Conservation (phyloP, 2,888 invertebrate genomes). For the Ashinkailepas kermadecensis region DNA sequence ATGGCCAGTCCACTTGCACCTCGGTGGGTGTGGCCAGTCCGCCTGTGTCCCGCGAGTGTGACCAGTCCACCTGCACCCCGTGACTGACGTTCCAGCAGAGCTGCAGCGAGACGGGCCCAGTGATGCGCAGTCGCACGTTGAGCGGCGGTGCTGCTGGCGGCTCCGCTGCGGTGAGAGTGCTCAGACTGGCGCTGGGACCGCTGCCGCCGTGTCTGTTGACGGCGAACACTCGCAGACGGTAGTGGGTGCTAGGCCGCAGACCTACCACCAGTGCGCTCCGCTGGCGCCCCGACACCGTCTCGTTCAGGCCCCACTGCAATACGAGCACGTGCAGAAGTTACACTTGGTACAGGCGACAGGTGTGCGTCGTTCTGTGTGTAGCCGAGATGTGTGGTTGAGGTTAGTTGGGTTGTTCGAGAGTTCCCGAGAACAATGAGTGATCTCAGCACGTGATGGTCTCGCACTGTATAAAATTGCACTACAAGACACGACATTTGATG, state of each 20-base stretch:
- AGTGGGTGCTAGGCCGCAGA: neutral
- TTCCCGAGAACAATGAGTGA: too few species aligned
- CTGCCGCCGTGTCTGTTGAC: slow-evolving; percentile 1
- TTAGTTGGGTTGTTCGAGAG: too few species aligned
- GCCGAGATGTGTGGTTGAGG: too few species aligned
- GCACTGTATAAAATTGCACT: too few species aligned
- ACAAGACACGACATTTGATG: too few species aligned
- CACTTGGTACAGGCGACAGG: too few species aligned
- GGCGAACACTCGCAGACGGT: neutral
- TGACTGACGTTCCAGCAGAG: neutral
- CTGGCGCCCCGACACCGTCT: neutral
- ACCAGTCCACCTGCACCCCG: neutral
- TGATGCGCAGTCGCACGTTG: neutral
- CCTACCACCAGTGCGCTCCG: neutral
- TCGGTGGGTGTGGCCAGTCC: too few species aligned
- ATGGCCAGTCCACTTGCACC: too few species aligned
- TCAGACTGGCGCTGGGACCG: neutral
- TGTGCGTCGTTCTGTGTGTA: too few species aligned
- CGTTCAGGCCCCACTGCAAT: neutral
- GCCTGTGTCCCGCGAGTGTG: too few species aligned
- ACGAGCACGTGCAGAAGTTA: too few species aligned
- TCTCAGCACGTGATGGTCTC: too few species aligned
- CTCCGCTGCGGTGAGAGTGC: neutral
- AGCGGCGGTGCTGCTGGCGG: slow-evolving; percentile 2
- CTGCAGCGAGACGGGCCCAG: neutral